Percentiles rank a stretch among this genome's conserved stretches.
Conservation (phyloP, 2,888 invertebrate species). For the Apodemia zela region DNA sequence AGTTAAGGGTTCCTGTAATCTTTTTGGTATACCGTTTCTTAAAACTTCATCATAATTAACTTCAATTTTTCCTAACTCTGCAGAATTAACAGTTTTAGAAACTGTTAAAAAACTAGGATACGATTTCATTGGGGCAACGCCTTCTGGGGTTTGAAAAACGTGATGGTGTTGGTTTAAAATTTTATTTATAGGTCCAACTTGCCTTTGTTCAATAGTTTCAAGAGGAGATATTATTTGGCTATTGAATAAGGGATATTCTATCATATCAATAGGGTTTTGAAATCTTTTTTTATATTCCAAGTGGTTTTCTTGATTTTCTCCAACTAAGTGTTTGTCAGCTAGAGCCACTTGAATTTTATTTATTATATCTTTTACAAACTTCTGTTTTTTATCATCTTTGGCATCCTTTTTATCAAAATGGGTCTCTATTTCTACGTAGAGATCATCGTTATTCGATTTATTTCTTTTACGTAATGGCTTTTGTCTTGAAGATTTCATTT, state of each 20-base stretch:
- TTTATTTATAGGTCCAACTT: conserved; percentile 53
- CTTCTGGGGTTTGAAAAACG: conserved; percentile 40
- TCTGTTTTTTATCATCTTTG: conserved; percentile 61
- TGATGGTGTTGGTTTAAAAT: conserved; percentile 32
- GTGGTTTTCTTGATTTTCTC: conserved; percentile 38
- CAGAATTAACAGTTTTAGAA: conserved; percentile 57
- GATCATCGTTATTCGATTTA: conserved; percentile 53
- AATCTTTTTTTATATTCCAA: conserved; percentile 52
- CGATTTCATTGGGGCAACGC: conserved; percentile 42
- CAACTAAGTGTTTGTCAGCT: conserved; percentile 38
- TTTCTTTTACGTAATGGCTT: conserved; percentile 31
- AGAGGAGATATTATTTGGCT: conserved; percentile 40
- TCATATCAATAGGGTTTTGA: conserved; percentile 50
- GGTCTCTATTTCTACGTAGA: conserved; percentile 70
- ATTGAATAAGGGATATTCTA: conserved; percentile 23
- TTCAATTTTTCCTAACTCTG: conserved; percentile 51
- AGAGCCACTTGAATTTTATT: conserved; percentile 65
- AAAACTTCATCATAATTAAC: conserved; percentile 49
- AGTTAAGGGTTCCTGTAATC: conserved; percentile 58
- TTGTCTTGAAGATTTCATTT: conserved; percentile 29
- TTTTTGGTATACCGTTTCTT: conserved; percentile 51
- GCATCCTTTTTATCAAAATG: conserved; percentile 62
- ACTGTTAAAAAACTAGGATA: conserved; percentile 47
- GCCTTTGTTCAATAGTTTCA: conserved; percentile 40
- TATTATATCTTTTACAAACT: conserved; percentile 53